Evolutionary conservation across 2,888 invertebrate species (phyloP).

Genomic region (Caenorhabditis doughertyi): DNA sequence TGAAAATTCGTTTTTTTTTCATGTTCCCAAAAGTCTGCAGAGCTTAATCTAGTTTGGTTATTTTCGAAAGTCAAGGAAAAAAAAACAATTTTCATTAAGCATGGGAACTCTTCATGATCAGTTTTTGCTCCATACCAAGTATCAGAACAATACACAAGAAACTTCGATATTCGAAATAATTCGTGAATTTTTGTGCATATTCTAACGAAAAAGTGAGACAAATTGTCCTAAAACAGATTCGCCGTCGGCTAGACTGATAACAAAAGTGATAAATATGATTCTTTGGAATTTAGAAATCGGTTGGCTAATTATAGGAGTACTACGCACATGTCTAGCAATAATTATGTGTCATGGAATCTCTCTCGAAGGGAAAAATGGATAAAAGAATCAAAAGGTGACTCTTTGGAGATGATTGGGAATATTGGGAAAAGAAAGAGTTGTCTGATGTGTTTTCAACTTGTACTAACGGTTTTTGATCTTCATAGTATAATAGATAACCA

Average conservation of each 20-base stretch:
- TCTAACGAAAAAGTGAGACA: neutral
- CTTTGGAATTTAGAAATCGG: too few relatives aligned
- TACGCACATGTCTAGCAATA: conserved; percentile 5
- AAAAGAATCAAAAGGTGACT: neutral
- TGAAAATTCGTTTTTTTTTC: too few relatives aligned
- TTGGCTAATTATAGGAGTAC: conserved; percentile 26
- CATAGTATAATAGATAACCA: too few relatives aligned
- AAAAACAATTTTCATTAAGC: too few relatives aligned
- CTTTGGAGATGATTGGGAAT: neutral
- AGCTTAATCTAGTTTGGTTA: too few relatives aligned
- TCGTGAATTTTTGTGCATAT: too few relatives aligned
- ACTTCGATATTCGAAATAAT: too few relatives aligned
- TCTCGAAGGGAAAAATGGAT: neutral
- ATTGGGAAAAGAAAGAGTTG: neutral
- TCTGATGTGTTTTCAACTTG: neutral
- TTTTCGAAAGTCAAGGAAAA: too few relatives aligned
- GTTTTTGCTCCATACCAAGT: too few relatives aligned
- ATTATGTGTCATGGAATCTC: conserved; percentile 5
- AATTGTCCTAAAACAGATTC: neutral
- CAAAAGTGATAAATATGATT: conserved; percentile 27
- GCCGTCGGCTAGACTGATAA: conserved; percentile 17
- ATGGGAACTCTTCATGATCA: too few relatives aligned
- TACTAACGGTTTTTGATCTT: conserved; percentile 7
- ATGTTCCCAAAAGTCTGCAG: too few relatives aligned
- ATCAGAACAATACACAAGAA: too few relatives aligned